Evolutionary conservation across 2,797 vertebrate genomes (phyloP).

Genomic region (Coranthus polyacanthus): DNA sequence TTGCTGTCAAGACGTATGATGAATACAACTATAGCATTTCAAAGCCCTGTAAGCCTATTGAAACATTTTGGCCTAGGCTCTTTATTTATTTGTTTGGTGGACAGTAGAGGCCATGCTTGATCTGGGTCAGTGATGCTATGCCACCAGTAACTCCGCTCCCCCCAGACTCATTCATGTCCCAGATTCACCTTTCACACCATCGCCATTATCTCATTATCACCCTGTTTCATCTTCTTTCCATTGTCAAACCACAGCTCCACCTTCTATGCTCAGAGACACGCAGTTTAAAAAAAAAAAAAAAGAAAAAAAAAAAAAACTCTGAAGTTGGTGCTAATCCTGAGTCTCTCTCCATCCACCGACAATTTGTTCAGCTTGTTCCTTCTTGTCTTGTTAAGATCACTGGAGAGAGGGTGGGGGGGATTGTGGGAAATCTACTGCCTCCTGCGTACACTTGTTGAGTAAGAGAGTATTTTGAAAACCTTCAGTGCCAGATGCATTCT

Average conservation of each 20-base stretch:
- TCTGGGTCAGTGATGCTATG: constrained; percentile 37
- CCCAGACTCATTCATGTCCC: constrained; percentile 22
- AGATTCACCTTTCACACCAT: constrained; percentile 32
- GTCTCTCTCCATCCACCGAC: constrained; percentile 58
- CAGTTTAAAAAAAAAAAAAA: constrained; percentile 29
- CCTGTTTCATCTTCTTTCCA: constrained; percentile 2
- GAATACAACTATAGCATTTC: no score
- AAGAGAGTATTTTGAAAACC: constrained; percentile 59
- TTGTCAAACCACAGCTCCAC: constrained; percentile 20
- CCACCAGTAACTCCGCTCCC: constrained; percentile 14
- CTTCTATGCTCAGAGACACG: constrained; percentile 51
- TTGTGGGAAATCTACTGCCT: constrained; percentile 54
- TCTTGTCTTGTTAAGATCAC: constrained; percentile 29
- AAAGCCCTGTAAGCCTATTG: constrained; percentile 27
- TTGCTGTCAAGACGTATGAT: constrained; percentile 2
- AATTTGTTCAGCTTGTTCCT: constrained; percentile 16
- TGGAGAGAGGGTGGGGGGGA: constrained; percentile 17
- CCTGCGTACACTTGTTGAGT: constrained; percentile 41
- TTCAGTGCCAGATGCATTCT: constrained; percentile 70
- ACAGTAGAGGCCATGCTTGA: constrained; percentile 27
- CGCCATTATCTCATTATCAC: constrained; percentile 17
- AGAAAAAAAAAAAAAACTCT: constrained; percentile 47
- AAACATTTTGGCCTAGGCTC: constrained; percentile 31
- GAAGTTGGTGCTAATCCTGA: constrained; percentile 76
- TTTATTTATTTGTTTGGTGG: constrained; percentile 27